These are phyloP conservation scores for Cassiopea xamachana DNA, from an alignment of 30 jellyfish, hydroid and myxozoan species.

Conservation along the genomic window DNA sequence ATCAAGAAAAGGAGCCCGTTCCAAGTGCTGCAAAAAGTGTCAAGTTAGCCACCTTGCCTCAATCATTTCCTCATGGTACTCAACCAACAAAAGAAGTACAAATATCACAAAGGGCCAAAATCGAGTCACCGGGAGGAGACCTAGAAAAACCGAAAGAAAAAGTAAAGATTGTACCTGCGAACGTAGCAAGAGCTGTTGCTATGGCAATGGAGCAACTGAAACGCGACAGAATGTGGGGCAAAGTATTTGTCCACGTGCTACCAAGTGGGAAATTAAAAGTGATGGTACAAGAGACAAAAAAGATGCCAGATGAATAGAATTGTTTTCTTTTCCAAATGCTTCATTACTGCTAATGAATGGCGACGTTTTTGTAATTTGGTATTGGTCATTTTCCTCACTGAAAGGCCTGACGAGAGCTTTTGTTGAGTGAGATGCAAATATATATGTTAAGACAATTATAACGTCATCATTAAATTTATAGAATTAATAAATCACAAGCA, in stretches of 20 bases:
- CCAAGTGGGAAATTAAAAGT: constrained; percentile 99
- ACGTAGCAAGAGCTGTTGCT: constrained; percentile 99
- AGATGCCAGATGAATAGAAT: constrained; percentile 86
- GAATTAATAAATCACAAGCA: too few species aligned
- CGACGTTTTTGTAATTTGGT: too few species aligned
- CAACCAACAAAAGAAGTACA: constrained; percentile 40
- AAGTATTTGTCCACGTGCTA: constrained; percentile 97
- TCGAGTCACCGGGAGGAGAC: constrained; percentile 64
- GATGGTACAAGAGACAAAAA: constrained; percentile 98
- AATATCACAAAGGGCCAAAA: constrained; percentile 54
- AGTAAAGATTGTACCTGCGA: constrained; percentile 89
- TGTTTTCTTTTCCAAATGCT: not conserved
- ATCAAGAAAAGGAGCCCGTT: not conserved
- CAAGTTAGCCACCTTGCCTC: constrained; percentile 31
- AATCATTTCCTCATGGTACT: not conserved
- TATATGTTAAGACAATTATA: too few species aligned
- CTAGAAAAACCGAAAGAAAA: constrained; percentile 68
- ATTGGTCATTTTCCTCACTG: too few species aligned
- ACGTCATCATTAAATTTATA: too few species aligned
- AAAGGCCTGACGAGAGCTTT: too few species aligned
- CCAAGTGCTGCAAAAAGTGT: not conserved
- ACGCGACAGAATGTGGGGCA: constrained; percentile 99
- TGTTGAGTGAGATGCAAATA: too few species aligned
- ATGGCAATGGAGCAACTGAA: constrained; percentile 99
- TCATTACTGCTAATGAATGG: too few species aligned